Evolutionary conservation across 2,888 invertebrate species (phyloP), one percentile per base, ranked within the genome.

Genomic region (Cotesia congregata): DNA sequence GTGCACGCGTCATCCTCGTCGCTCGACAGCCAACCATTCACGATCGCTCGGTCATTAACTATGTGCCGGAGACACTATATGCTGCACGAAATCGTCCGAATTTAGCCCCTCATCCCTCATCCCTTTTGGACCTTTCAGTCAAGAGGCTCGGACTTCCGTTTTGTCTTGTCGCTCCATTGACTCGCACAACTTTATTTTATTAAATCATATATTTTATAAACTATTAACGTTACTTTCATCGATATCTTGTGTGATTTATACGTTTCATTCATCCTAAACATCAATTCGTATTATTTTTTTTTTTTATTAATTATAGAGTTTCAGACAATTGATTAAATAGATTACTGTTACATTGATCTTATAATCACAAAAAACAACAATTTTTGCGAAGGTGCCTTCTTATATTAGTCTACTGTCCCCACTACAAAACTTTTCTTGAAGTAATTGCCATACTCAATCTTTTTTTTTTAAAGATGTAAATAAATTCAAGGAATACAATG

Each of bases 1-100:
- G 81, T 80, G 84, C 87, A 88, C 86, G 86, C 86, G 84, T 80
- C 80, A 76, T 80, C 72, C 70, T 77, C 74, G 69, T 78, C 77
- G 77, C 74, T 77, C 71, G 74, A 74, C 74, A 77, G 70, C 70
- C 67, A 74, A 77, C 77, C 71, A 77, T 77, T 77, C 77, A 77
- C 73, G 67, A 73, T 73, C 67, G 67, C 65, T 77, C 65, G 73
- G 73, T 64, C 73, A 77, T 77, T 61, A 67, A 76, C 68, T 62
- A 72, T 71, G 65, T 61, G 64, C 68, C 64, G 62, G 62, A 73
- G 68, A 73, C 72, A 65, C 65, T 65, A 30, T 65, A 40, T 65
- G 59, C 65, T 65, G 68, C 72, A 76, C 68, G 76, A 76, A 76
- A 76, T 67, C 61, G 72, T 72, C 64, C 64, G 41, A 72, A 72